Evolutionary conservation across 2,888 invertebrate genomes (phyloP).

Genomic region (Spodoptera littoralis): DNA sequence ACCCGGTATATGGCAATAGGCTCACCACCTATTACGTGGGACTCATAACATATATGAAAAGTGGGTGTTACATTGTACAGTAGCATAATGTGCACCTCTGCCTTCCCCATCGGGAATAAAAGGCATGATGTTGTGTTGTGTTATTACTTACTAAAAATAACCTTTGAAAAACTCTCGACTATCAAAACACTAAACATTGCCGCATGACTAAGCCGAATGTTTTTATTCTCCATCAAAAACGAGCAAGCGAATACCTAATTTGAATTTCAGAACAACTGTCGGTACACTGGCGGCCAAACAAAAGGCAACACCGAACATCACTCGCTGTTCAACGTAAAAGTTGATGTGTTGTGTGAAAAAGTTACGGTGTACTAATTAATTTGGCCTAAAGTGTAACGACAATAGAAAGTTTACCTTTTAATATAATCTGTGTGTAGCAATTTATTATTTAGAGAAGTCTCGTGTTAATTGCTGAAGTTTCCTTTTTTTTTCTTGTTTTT

Average conservation of each 20-base stretch:
- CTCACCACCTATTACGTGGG: no score
- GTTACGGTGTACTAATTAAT: conserved; percentile 33
- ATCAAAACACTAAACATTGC: conserved; percentile 6
- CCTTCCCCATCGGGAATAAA: no score
- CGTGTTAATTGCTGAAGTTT: no score
- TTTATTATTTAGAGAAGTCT: no score
- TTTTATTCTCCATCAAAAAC: conserved; percentile 5
- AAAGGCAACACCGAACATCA: conserved; percentile 17
- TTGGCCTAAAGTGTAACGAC: conserved; percentile 26
- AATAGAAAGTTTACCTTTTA: neutral
- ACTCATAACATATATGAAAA: no score
- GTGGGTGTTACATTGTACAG: no score
- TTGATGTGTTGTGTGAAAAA: conserved; percentile 32
- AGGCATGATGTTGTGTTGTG: no score
- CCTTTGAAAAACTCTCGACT: neutral
- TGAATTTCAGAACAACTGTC: conserved; percentile 27
- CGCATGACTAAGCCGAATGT: conserved; percentile 7
- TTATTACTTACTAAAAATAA: no score
- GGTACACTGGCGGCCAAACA: conserved; percentile 33
- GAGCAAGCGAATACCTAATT: conserved; percentile 28
- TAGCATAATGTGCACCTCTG: no score
- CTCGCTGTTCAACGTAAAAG: conserved; percentile 32
- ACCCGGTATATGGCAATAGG: no score
- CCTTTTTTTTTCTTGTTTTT: no score
- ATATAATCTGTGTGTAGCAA: neutral